phyloP scores from a whole-genome alignment of 2,888 invertebrate species.

The Ennomos erosarius region DNA sequence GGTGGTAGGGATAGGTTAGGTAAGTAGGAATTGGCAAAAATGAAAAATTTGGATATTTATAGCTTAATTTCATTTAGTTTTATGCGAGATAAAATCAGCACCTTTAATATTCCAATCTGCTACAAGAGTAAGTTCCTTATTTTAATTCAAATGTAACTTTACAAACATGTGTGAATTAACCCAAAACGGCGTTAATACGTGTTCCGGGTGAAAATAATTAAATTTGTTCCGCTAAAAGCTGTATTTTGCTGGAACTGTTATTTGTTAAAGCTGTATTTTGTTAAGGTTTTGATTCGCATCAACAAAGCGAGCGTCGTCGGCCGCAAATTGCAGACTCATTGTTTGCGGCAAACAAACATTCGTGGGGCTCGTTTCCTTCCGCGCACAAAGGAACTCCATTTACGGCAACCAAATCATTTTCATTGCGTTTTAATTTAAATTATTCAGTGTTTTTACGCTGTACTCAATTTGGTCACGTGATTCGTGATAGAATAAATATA shows the following conservation, averaged over 20 bases:
- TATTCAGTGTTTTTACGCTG: constrained; percentile 41
- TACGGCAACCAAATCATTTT: constrained; percentile 70
- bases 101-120: constrained; percentile 9
- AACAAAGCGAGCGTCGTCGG: constrained; percentile 72
- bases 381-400: constrained; percentile 76
- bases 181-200: constrained; percentile 26
- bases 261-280: constrained; percentile 58
- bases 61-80: too few species aligned
- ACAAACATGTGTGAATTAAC: constrained; percentile 31
- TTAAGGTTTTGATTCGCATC: constrained; percentile 76
- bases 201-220: constrained; percentile 53
- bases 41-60: too few species aligned
- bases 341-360: constrained; percentile 79
- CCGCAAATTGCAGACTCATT: constrained; percentile 82
- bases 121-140: constrained; percentile 7
- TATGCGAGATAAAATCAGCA: too few species aligned
- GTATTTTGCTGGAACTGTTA: constrained; percentile 43
- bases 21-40: too few species aligned
- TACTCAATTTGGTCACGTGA: too few species aligned
- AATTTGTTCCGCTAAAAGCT: constrained; percentile 59
- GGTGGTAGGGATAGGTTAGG: too few species aligned
- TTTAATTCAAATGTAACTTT: constrained; percentile 16
- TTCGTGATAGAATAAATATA: too few species aligned
- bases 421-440: constrained; percentile 67
- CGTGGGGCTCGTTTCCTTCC: constrained; percentile 71